A percentile compares a stretch with the other conserved stretches of the same genome.
phyloP scores from a whole-genome alignment of 2,888 invertebrate species.

The Arctia plantaginis region DNA sequence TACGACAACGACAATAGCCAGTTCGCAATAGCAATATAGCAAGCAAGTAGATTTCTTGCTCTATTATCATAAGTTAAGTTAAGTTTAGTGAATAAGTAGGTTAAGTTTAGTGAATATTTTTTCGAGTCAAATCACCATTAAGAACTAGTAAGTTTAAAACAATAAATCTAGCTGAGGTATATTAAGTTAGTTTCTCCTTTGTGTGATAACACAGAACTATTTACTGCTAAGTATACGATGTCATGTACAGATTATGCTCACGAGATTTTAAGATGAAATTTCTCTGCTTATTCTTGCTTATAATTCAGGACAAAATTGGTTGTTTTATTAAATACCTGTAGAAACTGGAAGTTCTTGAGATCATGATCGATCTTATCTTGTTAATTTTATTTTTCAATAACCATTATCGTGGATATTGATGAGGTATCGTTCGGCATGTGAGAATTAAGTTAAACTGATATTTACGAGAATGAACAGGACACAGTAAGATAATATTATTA shows the following conservation, averaged over 20 bases:
- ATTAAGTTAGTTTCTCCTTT: too few species aligned
- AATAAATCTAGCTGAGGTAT: too few species aligned
- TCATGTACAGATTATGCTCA: neutral
- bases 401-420: slow-evolving; percentile 7
- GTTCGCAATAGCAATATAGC: neutral
- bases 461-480: slow-evolving; percentile 34
- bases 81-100: too few species aligned
- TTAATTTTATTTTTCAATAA: slow-evolving; percentile 21
- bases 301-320: neutral
- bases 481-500: slow-evolving; percentile 38
- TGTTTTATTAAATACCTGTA: neutral
- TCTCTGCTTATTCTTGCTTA: neutral
- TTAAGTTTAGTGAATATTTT: neutral
- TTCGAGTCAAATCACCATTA: neutral
- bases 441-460: slow-evolving; percentile 34
- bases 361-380: slow-evolving; percentile 3
- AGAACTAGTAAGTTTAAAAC: too few species aligned
- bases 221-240: neutral
- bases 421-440: slow-evolving; percentile 23
- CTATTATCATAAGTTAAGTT: neutral
- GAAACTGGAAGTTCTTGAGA: slow-evolving; percentile 5
- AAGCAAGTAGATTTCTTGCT: neutral
- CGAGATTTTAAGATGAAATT: neutral
- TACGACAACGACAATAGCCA: neutral
- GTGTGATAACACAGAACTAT: neutral